Evolutionary conservation across 64 coral and sea anemone genomes (phyloP).

Genomic region (Montipora capricornis): DNA sequence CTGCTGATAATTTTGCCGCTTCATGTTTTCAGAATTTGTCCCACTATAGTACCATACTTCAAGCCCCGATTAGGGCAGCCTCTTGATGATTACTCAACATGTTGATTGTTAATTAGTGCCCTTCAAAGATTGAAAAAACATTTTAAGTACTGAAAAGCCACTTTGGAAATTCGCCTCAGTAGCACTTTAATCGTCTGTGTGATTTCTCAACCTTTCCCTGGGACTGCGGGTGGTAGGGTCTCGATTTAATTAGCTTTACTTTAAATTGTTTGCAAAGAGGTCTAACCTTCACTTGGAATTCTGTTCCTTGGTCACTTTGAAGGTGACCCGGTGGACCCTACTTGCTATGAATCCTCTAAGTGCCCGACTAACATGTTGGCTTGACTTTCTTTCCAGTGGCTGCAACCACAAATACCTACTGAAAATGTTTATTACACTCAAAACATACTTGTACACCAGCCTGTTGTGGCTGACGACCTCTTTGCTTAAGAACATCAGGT

Average conservation of each 20-base stretch:
- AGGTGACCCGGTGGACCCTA: no score
- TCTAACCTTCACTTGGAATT: no score
- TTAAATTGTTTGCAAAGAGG: no score
- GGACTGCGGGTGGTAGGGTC: no score
- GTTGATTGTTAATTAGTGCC: not conserved
- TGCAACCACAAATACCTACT: constrained; percentile 10
- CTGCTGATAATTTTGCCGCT: no score
- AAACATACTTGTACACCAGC: constrained; percentile 22
- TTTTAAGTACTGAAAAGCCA: not conserved
- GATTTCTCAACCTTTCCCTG: no score
- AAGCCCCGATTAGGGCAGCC: not conserved
- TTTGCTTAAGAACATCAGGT: constrained; percentile 40
- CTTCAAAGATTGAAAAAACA: not conserved
- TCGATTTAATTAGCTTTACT: no score
- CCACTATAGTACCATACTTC: not conserved
- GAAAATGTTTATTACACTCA: constrained; percentile 29
- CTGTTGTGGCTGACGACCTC: constrained; percentile 29
- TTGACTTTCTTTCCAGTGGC: constrained; percentile 19
- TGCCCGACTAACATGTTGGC: not conserved
- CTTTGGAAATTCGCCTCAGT: constrained; percentile 3
- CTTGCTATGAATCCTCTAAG: constrained; percentile 4
- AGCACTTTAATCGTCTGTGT: not conserved
- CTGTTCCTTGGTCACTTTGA: no score
- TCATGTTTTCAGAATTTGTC: constrained; percentile 1
- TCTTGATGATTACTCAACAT: not conserved